These are phyloP conservation scores for Sebastes iracundus DNA, from an alignment of 2,797 vertebrate species.

Conservation along the genomic window DNA sequence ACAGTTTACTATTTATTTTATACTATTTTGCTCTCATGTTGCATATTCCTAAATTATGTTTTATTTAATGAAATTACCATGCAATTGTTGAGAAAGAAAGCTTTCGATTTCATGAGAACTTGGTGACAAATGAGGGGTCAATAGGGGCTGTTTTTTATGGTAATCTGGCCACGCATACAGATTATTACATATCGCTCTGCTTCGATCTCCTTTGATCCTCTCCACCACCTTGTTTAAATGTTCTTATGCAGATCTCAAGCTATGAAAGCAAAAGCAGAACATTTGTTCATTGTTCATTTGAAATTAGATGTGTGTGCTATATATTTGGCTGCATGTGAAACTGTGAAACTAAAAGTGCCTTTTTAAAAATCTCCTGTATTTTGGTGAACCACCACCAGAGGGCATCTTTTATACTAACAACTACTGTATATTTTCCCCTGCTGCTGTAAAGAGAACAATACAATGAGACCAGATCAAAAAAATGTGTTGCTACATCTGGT, in stretches of 20 bases:
- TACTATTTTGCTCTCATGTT: background rate
- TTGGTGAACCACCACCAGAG: conserved; percentile 18
- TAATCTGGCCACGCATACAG: too few relatives aligned
- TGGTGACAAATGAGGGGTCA: too few relatives aligned
- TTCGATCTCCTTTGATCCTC: too few relatives aligned
- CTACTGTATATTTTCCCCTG: background rate
- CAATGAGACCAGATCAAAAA: background rate
- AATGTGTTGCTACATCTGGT: background rate
- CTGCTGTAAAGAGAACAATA: background rate
- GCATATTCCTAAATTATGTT: background rate
- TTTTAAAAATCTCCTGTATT: background rate
- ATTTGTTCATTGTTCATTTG: background rate
- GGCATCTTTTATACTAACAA: background rate
- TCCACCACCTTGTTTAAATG: too few relatives aligned
- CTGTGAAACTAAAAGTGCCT: background rate
- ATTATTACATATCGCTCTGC: too few relatives aligned
- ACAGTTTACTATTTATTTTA: too few relatives aligned
- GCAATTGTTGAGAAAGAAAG: background rate
- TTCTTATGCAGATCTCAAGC: too few relatives aligned
- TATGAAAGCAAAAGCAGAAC: background rate
- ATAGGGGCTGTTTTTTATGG: too few relatives aligned
- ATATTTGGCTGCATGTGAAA: background rate
- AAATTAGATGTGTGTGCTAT: background rate
- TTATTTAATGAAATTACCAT: background rate
- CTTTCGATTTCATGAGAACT: background rate